A percentile compares a stretch with the other conserved stretches of the same genome.
phyloP scores from a whole-genome alignment of 1,140 invertebrate species.

The Meloidogyne hapla region DNA sequence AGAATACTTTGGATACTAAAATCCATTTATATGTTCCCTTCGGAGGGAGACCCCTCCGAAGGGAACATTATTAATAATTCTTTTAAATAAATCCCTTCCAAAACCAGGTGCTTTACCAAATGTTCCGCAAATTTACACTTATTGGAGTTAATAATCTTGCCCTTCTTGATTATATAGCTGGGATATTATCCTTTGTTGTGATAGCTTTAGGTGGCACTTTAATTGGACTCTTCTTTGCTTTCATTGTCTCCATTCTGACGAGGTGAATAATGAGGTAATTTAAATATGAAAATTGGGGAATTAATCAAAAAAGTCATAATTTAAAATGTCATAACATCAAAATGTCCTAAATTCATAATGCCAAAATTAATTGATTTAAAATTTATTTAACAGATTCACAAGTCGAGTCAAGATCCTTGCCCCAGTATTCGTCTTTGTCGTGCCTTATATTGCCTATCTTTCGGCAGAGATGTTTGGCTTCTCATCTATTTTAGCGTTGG shows the following conservation, averaged over 20 bases:
- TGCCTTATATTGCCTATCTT: slow-evolving; percentile 48
- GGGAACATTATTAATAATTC: too few species aligned
- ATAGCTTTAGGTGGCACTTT: slow-evolving; percentile 87
- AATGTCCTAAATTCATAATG: not conserved
- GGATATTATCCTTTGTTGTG: slow-evolving; percentile 86
- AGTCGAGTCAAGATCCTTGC: slow-evolving; percentile 32
- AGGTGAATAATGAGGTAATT: slow-evolving; percentile 39
- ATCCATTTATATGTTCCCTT: too few species aligned
- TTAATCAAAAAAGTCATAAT: too few species aligned
- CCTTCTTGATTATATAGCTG: slow-evolving; percentile 73
- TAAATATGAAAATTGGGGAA: not conserved
- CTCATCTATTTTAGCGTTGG: slow-evolving; percentile 50
- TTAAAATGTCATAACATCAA: too few species aligned
- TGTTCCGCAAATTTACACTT: slow-evolving; percentile 83
- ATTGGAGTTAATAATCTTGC: slow-evolving; percentile 59
- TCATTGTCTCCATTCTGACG: slow-evolving; percentile 76
- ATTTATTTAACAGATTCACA: slow-evolving; percentile 26
- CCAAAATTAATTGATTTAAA: not conserved
- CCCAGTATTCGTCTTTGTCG: slow-evolving; percentile 42
- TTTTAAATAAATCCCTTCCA: too few species aligned
- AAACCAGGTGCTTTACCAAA: slow-evolving; percentile 79
- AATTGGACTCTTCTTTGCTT: slow-evolving; percentile 93
- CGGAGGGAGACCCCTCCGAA: too few species aligned
- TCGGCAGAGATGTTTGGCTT: slow-evolving; percentile 53
- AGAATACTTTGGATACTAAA: too few species aligned